phyloP scores from a whole-genome alignment of 2,888 invertebrate species.

The Leucoma salicis region DNA sequence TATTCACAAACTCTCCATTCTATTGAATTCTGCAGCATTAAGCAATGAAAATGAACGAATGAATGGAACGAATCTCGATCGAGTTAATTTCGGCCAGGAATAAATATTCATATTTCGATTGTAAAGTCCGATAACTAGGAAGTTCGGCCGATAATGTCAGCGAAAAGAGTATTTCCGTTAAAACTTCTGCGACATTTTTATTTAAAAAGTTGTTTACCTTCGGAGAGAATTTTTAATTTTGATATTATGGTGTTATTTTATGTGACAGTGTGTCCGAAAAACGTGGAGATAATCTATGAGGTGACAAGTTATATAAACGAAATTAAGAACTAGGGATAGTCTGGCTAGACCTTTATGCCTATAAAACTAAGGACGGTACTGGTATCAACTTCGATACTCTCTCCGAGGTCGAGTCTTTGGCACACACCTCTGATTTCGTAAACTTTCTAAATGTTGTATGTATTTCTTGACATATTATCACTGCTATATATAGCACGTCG shows the following conservation, averaged over 20 bases:
- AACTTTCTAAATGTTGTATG: too few relatives aligned
- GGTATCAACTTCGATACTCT: too few relatives aligned
- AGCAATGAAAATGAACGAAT: slow-evolving; percentile 24
- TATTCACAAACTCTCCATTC: slow-evolving; percentile 15
- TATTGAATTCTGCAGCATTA: slow-evolving; percentile 28
- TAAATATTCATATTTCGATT: slow-evolving; percentile 40
- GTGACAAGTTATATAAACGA: too few relatives aligned
- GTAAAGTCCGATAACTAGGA: slow-evolving; percentile 30
- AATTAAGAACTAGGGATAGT: too few relatives aligned
- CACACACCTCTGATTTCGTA: too few relatives aligned
- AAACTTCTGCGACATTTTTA: slow-evolving; percentile 24
- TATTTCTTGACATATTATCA: too few relatives aligned
- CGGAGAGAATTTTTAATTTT: not conserved
- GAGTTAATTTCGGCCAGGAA: slow-evolving; percentile 31
- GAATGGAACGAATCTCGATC: slow-evolving; percentile 17
- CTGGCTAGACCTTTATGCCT: too few relatives aligned
- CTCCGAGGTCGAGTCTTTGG: too few relatives aligned
- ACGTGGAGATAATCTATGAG: too few relatives aligned
- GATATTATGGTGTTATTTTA: not conserved
- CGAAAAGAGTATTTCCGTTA: slow-evolving; percentile 34
- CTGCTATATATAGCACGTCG: too few relatives aligned
- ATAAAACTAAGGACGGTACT: too few relatives aligned
- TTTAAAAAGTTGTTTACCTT: slow-evolving; percentile 17
- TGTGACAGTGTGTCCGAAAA: too few relatives aligned
- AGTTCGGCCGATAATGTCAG: slow-evolving; percentile 36